Evolutionary conservation across 2,797 vertebrate genomes (phyloP), one percentile per base, ranked within the genome.

Genomic region (Lerista edwardsae): DNA sequence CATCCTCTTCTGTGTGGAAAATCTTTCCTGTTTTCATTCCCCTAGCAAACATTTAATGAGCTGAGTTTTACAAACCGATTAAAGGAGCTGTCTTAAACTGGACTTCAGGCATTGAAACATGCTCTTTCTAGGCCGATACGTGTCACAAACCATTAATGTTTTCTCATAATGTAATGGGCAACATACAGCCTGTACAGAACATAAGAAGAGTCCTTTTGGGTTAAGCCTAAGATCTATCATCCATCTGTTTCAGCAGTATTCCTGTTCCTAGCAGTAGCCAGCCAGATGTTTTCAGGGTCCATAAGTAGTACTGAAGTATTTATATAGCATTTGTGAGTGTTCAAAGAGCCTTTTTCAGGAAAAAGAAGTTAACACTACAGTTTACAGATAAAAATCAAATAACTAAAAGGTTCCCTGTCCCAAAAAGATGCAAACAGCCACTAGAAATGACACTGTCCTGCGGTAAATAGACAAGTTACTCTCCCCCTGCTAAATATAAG

Each of bases 1-100:
- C 85, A 90, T 92, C 85, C 80, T 94, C 72, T 90, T 87, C 87
- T 90, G 81, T 87, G 81, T 93, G 94, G 93, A 96, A 95, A 95
- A 90, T 93, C 84, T 91, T 94, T 94, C 94, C 94, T 94, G 87
- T 93, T 94, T 94, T 93, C 94, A 85, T 80, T 85, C 69, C 61
- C 83, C 91, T 82, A 89, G 92, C 86, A 93, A 94, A 94, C 89
- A 90, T 90, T 88, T 93, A 94, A 93, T 79, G 91, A 93, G 69
- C 85, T 91, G 89, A 6, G 29, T 89, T 92, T 91, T 80, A 83
- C 90, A 92, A 89, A 78, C 73, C 87, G 89, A 90, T 93, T 94
- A 91, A 85, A 90, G 87, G 88, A 87, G 23, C 73, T 87, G 88
- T 79, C 55, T 55, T 51, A 84, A 79, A 73, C 59, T n/a, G 27